Base-by-base conservation (phyloP, 2,113 vertebrate genomes). In the Lepus timidus region DNA sequence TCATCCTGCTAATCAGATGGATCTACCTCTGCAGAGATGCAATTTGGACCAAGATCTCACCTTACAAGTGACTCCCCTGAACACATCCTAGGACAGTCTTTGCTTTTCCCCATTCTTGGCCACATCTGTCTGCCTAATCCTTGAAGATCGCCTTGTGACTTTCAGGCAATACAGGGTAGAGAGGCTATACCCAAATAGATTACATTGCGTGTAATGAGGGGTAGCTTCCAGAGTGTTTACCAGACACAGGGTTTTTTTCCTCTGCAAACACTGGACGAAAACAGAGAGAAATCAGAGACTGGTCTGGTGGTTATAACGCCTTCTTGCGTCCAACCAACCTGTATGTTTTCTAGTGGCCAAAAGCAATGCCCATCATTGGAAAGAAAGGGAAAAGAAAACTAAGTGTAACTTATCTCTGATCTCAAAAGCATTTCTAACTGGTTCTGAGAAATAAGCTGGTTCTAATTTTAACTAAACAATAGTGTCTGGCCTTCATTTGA, bases 401-500 rank as follows among this genome's bases (percentile, higher is more conserved):
- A 92, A 95, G 75, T 19, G 79, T 55, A 89, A 90, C 68, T 90
- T 88, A 96, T 80, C 95, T 96, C 88, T 86, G 87, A 92, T 97
- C 94, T 91, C 71, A 85, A 71, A 97, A 90, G 65, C 64, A 74
- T 95, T 58, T 96, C 88, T 85, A 93, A 95, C 82, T 31, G 33
- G 83, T 95, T 96, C 92, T 85, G 81, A 97, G 95, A 93, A 96
- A 96, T 92, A 96, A 95, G 96, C 96, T 97, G 97, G 88, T 97
- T 97, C 95, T 96, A 95, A 97, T 97, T 97, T 97, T 94, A 93
- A 92, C 94, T 91, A 96, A 96, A 96, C 94, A 97, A 96, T 93
- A 96, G 91, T 97, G 85, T 93, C 96, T 97, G 97, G 97, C 90
- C 97, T 75, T 96, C 97, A 94, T 97, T 97, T 96, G 17, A 49